Evolutionary conservation across 2,113 vertebrate species (phyloP).

Genomic region (Sceloporus tristichus): DNA sequence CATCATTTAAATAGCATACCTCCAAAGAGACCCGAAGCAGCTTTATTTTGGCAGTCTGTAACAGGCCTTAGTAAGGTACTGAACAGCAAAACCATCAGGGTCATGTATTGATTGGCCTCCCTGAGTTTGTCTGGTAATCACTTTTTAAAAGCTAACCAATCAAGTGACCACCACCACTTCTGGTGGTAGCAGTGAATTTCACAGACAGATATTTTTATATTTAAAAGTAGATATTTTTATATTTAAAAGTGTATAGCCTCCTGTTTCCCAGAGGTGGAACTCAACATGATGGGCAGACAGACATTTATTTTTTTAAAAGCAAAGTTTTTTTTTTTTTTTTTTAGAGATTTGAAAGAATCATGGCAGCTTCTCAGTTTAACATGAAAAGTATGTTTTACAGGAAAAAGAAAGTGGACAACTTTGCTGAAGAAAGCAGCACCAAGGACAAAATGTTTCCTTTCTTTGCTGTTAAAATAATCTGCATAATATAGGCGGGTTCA

Average conservation of each 20-base stretch:
- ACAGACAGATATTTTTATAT: no score
- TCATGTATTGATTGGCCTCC: no score
- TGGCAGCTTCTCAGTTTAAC: constrained; percentile 21
- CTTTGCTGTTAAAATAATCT: background rate
- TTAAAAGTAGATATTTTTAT: background rate
- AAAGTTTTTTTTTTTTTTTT: no score
- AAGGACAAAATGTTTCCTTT: background rate
- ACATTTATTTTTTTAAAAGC: background rate
- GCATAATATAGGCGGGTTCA: background rate
- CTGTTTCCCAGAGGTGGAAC: background rate
- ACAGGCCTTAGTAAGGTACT: no score
- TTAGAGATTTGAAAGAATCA: background rate
- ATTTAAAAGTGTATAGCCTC: background rate
- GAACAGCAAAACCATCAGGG: no score
- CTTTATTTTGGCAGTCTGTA: no score
- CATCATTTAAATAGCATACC: no score
- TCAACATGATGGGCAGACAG: background rate
- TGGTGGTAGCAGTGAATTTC: no score
- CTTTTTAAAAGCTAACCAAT: no score
- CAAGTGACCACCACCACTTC: no score
- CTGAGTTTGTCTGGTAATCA: no score
- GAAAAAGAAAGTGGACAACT: background rate
- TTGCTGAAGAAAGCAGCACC: constrained; percentile 21
- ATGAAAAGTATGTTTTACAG: constrained; percentile 45
- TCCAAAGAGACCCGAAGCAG: no score